These are phyloP conservation scores for Apamea sordens DNA, from an alignment of 2,888 invertebrate species.

Conservation along the genomic window DNA sequence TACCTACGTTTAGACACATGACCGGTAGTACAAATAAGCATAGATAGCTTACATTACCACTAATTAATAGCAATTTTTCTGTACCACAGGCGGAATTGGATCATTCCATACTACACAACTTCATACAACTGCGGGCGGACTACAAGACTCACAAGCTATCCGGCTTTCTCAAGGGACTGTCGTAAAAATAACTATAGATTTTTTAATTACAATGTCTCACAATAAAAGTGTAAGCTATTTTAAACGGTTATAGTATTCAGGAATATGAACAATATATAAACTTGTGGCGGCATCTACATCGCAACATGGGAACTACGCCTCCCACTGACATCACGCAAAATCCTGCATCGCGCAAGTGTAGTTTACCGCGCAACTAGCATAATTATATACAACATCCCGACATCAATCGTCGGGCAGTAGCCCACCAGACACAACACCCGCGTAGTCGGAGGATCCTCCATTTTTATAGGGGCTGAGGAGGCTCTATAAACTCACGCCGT, in stretches of 20 bases:
- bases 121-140: slow-evolving; percentile 98
- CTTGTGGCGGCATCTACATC: no score
- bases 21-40: slow-evolving; percentile 54
- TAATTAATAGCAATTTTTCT: slow-evolving; percentile 63
- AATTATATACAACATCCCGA: no score
- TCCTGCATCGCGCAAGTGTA: no score
- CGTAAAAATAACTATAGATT: slow-evolving; percentile 71
- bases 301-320: no score
- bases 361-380: no score
- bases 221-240: not conserved
- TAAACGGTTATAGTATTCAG: not conserved
- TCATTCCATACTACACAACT: slow-evolving; percentile 96
- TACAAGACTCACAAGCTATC: slow-evolving; percentile 96
- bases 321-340: no score
- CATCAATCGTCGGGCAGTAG: no score
- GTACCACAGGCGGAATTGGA: slow-evolving; percentile 95
- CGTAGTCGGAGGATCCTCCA: no score
- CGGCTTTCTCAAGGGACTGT: slow-evolving; percentile 90
- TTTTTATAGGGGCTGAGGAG: no score
- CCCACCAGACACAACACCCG: no score
- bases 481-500: not conserved
- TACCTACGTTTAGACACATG: slow-evolving; percentile 7
- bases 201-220: not conserved
- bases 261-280: not conserved
- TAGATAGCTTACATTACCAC: slow-evolving; percentile 19